Percentiles rank a stretch among this genome's conserved stretches.
Evolutionary conservation across 2,113 vertebrate genomes (phyloP).

Genomic region (Phaethornis superciliosus): DNA sequence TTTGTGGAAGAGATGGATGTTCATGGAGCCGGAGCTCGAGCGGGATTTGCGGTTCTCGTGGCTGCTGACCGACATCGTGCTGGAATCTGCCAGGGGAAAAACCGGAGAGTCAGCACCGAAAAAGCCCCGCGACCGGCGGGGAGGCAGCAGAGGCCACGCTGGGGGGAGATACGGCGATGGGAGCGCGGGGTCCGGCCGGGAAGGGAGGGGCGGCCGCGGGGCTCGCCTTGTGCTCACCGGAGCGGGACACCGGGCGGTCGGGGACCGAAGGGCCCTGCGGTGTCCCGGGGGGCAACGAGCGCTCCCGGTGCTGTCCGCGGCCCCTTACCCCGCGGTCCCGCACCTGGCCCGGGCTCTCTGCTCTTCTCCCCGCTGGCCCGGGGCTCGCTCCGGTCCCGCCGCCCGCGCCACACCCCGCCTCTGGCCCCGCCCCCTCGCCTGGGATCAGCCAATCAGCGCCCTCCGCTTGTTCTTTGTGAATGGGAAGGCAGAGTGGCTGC

Average conservation of each 20-base stretch:
- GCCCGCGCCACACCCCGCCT: background rate
- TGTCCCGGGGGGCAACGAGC: background rate
- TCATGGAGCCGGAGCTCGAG: slow-evolving; percentile 85
- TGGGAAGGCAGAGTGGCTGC: background rate
- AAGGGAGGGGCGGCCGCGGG: slow-evolving; percentile 45
- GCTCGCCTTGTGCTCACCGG: no score
- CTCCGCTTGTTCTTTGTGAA: background rate
- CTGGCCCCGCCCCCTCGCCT: background rate
- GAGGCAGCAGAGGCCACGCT: background rate
- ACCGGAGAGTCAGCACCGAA: background rate
- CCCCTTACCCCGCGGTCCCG: background rate
- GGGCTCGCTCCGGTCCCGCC: background rate
- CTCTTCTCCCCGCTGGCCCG: background rate
- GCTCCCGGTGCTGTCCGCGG: background rate
- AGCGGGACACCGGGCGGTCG: slow-evolving; percentile 74
- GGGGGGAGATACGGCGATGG: background rate
- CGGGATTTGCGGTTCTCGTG: slow-evolving; percentile 85
- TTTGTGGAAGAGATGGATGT: slow-evolving; percentile 85
- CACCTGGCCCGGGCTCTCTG: background rate
- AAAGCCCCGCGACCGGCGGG: background rate
- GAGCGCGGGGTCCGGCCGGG: slow-evolving; percentile 74
- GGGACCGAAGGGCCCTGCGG: no score
- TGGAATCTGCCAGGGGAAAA: background rate
- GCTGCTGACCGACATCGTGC: slow-evolving; percentile 82
- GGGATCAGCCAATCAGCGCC: background rate